Percentiles rank a stretch among this genome's conserved stretches.
Evolutionary conservation across 2,113 vertebrate genomes (phyloP).

Genomic region (Coturnix japonica): DNA sequence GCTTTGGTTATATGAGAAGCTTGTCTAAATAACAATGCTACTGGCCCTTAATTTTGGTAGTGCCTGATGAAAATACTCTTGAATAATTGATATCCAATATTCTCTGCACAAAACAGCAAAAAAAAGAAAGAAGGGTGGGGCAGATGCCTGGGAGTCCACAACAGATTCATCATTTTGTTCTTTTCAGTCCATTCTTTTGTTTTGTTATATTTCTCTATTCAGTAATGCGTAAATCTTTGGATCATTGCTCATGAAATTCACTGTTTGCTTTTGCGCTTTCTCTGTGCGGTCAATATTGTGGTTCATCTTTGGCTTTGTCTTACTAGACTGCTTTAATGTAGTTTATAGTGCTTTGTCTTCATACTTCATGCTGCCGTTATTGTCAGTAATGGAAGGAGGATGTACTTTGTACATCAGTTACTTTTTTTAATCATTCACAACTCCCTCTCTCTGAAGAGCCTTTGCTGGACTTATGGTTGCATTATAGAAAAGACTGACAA

Average conservation of each 20-base stretch:
- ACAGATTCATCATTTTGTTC: slow-evolving; percentile 25
- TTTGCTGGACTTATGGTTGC: background rate
- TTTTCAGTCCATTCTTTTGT: background rate
- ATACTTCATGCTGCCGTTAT: background rate
- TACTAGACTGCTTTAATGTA: background rate
- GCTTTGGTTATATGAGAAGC: background rate
- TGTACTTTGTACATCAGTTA: background rate
- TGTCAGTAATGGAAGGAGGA: slow-evolving; percentile 38
- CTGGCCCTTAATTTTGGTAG: background rate
- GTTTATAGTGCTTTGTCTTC: background rate
- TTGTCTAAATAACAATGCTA: background rate
- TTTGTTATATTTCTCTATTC: background rate
- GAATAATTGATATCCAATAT: background rate
- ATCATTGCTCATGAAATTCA: background rate
- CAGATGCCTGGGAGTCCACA: slow-evolving; percentile 51
- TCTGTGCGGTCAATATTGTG: background rate
- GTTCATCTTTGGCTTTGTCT: background rate
- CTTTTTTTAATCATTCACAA: background rate
- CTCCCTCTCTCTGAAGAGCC: slow-evolving; percentile 39
- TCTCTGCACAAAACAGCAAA: background rate
- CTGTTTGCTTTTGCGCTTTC: background rate
- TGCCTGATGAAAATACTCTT: background rate
- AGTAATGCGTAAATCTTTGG: background rate
- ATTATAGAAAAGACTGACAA: background rate
- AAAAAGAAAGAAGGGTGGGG: background rate